These are phyloP conservation scores for Drosophila navojoa DNA, from an alignment of 1,140 invertebrate species.

Conservation along the genomic window DNA sequence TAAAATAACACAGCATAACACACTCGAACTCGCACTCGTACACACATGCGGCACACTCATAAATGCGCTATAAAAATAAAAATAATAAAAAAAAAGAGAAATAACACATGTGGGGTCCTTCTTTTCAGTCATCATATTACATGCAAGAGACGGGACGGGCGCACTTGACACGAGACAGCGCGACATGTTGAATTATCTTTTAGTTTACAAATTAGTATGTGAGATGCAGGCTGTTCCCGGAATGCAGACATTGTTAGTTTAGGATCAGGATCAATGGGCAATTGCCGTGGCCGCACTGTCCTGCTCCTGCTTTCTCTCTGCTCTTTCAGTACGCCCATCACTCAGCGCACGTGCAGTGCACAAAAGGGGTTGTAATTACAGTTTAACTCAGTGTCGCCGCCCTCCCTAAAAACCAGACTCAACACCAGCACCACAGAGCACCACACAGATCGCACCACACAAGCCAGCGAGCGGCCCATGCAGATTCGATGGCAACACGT, in stretches of 20 bases:
- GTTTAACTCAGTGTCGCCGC: conserved; percentile 62
- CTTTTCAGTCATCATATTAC: conserved; percentile 62
- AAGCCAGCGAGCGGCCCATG: conserved; percentile 60
- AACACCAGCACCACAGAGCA: conserved; percentile 18
- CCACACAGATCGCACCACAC: conserved; percentile 15
- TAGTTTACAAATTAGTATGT: conserved; percentile 79
- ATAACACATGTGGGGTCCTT: conserved; percentile 73
- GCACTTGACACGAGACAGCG: conserved; percentile 73
- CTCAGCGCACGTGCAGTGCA: conserved; percentile 66
- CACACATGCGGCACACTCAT: conserved; percentile 16
- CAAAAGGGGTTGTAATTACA: conserved; percentile 77
- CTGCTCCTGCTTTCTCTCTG: background rate
- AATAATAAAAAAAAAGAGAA: background rate
- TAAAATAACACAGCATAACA: conserved; percentile 65
- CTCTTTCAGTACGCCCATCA: conserved; percentile 49
- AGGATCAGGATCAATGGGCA: conserved; percentile 58
- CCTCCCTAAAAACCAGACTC: conserved; percentile 52
- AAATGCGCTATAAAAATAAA: conserved; percentile 17
- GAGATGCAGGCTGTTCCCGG: conserved; percentile 56
- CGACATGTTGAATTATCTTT: conserved; percentile 60
- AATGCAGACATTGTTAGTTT: conserved; percentile 66
- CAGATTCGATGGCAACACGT: conserved; percentile 66
- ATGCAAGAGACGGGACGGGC: conserved; percentile 25
- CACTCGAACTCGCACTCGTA: background rate
- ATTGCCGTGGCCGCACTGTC: conserved; percentile 14